phyloP scores from a whole-genome alignment of 92 coral and sea anemone genomes.

The Paramuricea clavata region DNA sequence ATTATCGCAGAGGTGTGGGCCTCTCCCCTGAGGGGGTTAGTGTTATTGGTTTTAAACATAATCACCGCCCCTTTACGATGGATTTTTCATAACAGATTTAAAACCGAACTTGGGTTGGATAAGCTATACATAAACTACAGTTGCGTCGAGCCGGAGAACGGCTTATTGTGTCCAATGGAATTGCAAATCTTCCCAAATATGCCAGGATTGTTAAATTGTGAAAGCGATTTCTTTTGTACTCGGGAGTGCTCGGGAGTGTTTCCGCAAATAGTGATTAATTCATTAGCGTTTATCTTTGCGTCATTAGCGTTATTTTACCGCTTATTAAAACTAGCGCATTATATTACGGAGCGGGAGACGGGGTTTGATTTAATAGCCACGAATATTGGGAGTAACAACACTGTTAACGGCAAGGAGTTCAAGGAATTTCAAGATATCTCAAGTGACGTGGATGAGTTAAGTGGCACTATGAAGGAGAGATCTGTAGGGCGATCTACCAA shows the following conservation, averaged over 20 bases:
- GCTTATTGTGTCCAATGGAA: constrained; percentile 8
- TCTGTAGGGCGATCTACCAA: background rate
- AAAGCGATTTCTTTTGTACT: background rate
- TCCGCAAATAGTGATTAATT: constrained; percentile 18
- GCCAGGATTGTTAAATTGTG: background rate
- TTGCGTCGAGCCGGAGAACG: constrained; percentile 16
- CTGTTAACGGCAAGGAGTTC: background rate
- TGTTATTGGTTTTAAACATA: background rate
- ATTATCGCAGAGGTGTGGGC: background rate
- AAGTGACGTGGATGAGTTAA: background rate
- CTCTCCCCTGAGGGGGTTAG: background rate
- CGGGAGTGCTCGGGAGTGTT: background rate
- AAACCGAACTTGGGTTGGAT: background rate
- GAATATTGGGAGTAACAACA: background rate
- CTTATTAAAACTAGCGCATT: constrained; percentile 18
- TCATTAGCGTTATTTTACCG: constrained; percentile 28
- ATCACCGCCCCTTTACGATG: constrained; percentile 6
- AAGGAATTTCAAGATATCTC: background rate
- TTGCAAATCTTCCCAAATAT: background rate
- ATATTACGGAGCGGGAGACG: background rate
- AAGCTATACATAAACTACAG: background rate
- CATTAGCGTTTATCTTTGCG: constrained; percentile 40
- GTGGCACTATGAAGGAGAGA: background rate
- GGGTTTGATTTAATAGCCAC: background rate
- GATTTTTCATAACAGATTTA: constrained; percentile 9